Evolutionary conservation across 30 jellyfish, hydroid and myxozoan species (phyloP).

Genomic region (Phacellophora camtschatica): DNA sequence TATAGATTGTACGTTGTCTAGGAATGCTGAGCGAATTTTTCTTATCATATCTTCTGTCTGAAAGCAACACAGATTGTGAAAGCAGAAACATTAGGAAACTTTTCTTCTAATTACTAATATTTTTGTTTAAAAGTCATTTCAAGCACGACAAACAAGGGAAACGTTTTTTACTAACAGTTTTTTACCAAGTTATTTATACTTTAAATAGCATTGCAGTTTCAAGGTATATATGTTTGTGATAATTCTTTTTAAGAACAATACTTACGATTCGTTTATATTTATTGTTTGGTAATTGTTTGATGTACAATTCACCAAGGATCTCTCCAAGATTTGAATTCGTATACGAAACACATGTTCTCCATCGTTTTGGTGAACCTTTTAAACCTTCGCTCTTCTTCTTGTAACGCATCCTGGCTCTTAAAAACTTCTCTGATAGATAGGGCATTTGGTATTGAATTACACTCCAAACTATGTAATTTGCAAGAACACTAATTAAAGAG

Average conservation of each 20-base stretch:
- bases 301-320: conserved; percentile 78
- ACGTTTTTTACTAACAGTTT: too few species aligned
- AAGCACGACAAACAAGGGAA: too few species aligned
- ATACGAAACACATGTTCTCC: conserved; percentile 99
- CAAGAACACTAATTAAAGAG: too few species aligned
- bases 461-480: conserved; percentile 98
- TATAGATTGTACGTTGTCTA: conserved; percentile 84
- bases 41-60: conserved; percentile 91
- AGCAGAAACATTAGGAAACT: too few species aligned
- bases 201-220: too few species aligned
- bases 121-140: too few species aligned
- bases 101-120: too few species aligned
- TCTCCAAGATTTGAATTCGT: conserved; percentile 98
- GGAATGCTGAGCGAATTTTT: conserved; percentile 87
- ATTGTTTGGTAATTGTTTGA: conserved; percentile 65
- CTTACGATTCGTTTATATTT: conserved; percentile 71
- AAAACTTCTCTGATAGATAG: conserved; percentile 69
- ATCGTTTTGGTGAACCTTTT: conserved; percentile 86
- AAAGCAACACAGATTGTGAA: too few species aligned
- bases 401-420: conserved; percentile 83
- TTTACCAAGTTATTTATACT: too few species aligned
- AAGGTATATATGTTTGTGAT: too few species aligned
- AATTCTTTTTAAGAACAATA: too few species aligned
- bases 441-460: conserved; percentile 97
- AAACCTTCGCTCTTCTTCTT: conserved; percentile 92